Base-by-base conservation (phyloP, 2,797 vertebrate species). In the Cyclopterus lumpus region DNA sequence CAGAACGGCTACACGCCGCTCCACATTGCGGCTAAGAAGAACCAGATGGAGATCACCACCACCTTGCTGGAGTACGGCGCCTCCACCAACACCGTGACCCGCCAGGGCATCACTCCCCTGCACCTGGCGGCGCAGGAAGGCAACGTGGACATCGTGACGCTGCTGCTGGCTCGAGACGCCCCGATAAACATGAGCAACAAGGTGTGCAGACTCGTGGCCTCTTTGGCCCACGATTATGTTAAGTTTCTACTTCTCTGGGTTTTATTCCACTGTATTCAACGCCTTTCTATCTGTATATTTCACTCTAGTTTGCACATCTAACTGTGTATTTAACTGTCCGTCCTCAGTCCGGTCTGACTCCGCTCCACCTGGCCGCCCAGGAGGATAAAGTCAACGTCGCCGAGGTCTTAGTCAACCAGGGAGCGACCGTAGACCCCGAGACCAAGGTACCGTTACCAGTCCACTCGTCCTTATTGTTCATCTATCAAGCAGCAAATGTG, bases 41-140 rank as follows among this genome's bases (percentile, higher is more conserved):
- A 98, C 90, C 98, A 99, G 94, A 98, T 99, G 98, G 97, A 99
- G 90, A 99, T 99, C 8, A 96, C 96, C 1, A 99, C 98, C 18
- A 99, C 97, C 0, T 89, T 99, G 77, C 95, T 99, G 91, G 98
- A 99, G 75, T 99, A 99, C 10, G 96, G 97, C 5, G 98, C 97
- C 18, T 96, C 97, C 84, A 98, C 97, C 73, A 96, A 96, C 6
- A 94, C 96, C 0, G 92, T 96, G n/a, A 99, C 98, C 11, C 94
- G 97, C 8, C 98, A 99, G 94, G 97, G 97, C 16, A 99, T 99
- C 55, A 96, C 96, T 38, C 97, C 98, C 0, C 94, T 98, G 63
- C 98, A 99, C 89, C 96, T 99, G 3, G 97, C 97, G 0, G 94
- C 97, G 1, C 98, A 99, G 93, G 98, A 99, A 1, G 98, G 98